phyloP scores from a whole-genome alignment of 2,888 invertebrate species.

The Blastobasis adustella region DNA sequence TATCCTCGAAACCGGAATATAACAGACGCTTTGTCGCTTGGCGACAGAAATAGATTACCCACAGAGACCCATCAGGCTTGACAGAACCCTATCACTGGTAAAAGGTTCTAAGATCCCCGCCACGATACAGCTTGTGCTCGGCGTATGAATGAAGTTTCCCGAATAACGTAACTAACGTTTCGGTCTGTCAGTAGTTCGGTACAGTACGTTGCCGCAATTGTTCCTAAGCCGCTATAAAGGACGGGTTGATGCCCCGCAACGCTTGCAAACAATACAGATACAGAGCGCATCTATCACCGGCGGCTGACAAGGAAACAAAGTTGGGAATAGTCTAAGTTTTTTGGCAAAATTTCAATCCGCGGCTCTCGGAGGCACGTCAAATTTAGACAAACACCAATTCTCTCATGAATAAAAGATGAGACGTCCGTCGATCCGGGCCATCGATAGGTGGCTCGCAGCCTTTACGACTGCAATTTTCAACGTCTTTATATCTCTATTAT shows the following conservation, averaged over 20 bases:
- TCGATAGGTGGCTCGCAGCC: constrained; percentile 10
- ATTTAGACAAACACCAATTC: constrained; percentile 13
- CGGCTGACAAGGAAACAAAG: constrained; percentile 4
- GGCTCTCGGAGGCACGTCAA: constrained; percentile 8
- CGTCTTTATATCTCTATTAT: constrained; percentile 13
- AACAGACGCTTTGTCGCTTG: too few relatives aligned
- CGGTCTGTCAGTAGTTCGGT: too few relatives aligned
- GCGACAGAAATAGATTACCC: too few relatives aligned
- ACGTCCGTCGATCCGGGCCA: constrained; percentile 2
- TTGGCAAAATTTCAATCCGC: constrained; percentile 12
- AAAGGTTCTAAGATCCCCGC: too few relatives aligned
- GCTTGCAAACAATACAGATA: constrained; percentile 1
- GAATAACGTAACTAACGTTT: too few relatives aligned
- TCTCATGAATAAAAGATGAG: constrained; percentile 13
- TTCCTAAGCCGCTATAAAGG: neutral
- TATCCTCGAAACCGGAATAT: too few relatives aligned
- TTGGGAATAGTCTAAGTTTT: constrained; percentile 11
- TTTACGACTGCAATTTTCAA: constrained; percentile 10
- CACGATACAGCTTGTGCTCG: too few relatives aligned
- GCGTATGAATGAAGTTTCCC: too few relatives aligned
- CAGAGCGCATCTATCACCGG: constrained; percentile 6
- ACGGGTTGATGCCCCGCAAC: neutral
- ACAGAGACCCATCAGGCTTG: too few relatives aligned
- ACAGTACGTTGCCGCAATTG: too few relatives aligned
- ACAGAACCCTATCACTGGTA: too few relatives aligned